Evolutionary conservation across 1,140 invertebrate species (phyloP).

Genomic region (Drosophila lowei): DNA sequence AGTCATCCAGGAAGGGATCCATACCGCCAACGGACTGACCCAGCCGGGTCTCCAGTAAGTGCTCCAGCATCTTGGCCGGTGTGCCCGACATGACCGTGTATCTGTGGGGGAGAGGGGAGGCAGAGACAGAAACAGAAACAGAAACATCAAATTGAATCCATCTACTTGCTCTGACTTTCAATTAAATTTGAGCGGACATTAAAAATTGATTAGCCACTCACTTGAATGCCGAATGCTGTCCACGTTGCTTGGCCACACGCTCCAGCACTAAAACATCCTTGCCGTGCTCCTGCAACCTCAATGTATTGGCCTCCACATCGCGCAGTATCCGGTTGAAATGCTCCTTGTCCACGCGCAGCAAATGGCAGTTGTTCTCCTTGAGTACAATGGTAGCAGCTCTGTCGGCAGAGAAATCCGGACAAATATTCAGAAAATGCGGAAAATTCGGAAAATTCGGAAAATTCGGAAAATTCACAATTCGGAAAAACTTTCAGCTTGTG

Average conservation of each 20-base stretch:
- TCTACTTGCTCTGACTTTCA: constrained; percentile 17
- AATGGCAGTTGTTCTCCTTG: constrained; percentile 93
- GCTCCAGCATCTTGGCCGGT: constrained; percentile 94
- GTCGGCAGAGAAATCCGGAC: constrained; percentile 40
- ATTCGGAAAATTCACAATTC: too few relatives aligned
- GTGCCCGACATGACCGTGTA: constrained; percentile 95
- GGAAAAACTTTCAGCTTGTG: neutral
- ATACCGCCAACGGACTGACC: constrained; percentile 85
- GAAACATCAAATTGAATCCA: constrained; percentile 39
- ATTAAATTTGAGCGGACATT: constrained; percentile 32
- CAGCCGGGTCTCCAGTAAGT: constrained; percentile 92
- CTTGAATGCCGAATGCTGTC: constrained; percentile 83
- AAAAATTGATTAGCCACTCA: constrained; percentile 58
- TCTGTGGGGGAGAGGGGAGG: constrained; percentile 82
- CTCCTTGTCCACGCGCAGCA: constrained; percentile 93
- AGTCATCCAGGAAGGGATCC: constrained; percentile 91
- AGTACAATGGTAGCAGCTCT: constrained; percentile 94
- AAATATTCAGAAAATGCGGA: neutral
- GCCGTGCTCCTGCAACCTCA: constrained; percentile 93
- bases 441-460: too few relatives aligned
- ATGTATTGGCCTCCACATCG: constrained; percentile 95
- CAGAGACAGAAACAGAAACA: constrained; percentile 8
- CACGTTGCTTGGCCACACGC: constrained; percentile 86
- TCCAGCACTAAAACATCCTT: constrained; percentile 93
- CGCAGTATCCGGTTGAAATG: constrained; percentile 93